Conservation (phyloP, 2,797 vertebrate species). For the Paratrypauchen microcephalus region DNA sequence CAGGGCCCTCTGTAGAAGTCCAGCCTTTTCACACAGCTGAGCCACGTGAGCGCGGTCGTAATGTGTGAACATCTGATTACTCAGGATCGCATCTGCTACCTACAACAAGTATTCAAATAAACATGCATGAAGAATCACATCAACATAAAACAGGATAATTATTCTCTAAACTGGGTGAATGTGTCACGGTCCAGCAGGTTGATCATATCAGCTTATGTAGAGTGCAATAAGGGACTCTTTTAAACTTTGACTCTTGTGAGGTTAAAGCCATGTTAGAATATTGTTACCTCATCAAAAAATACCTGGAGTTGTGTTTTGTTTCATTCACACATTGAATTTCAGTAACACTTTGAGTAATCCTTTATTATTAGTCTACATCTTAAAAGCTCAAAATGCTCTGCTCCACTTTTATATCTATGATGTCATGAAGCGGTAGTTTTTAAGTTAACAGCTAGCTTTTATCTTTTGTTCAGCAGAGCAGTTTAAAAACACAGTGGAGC, state of each 20-base stretch:
- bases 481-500: no score
- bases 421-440: no score
- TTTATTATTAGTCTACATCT: no score
- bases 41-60: slow-evolving; percentile 89
- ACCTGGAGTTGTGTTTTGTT: no score
- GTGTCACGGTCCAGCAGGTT: not conserved
- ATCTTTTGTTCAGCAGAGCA: no score
- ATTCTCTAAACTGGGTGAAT: not conserved
- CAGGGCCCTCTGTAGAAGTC: slow-evolving; percentile 87
- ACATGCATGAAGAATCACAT: slow-evolving; percentile 15
- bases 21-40: slow-evolving; percentile 93
- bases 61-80: slow-evolving; percentile 95
- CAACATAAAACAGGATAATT: not conserved
- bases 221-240: not conserved
- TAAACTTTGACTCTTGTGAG: not conserved
- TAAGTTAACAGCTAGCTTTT: no score
- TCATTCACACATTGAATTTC: no score
- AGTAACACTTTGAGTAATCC: no score
- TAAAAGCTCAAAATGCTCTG: no score
- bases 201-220: not conserved
- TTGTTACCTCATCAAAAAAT: no score
- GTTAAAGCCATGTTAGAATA: no score
- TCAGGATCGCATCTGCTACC: slow-evolving; percentile 94
- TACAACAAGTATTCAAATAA: slow-evolving; percentile 45
- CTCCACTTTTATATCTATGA: no score